Evolutionary conservation across 2,888 invertebrate genomes (phyloP).

Genomic region (Lacanobia wlatinum): DNA sequence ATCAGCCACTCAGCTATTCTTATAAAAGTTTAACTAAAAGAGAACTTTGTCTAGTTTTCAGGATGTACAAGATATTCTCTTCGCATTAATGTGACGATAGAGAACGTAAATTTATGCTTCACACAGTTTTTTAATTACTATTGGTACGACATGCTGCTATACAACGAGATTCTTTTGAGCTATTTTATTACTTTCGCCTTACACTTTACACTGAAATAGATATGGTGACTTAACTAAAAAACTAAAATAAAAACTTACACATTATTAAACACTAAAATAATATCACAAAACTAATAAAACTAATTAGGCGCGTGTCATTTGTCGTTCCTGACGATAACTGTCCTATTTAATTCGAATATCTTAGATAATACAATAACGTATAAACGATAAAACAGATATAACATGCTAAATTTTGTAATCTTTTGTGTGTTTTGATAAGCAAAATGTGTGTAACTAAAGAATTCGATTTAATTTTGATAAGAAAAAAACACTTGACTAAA

Average conservation of each 20-base stretch:
- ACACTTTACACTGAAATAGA: no score
- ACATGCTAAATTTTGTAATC: conserved; percentile 30
- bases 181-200: no score
- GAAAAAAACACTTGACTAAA: neutral
- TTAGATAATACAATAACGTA: conserved; percentile 38
- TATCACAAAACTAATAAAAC: conserved; percentile 16
- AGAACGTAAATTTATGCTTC: no score
- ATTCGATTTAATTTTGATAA: conserved; percentile 4
- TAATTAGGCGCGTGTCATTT: neutral
- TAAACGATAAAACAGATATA: conserved; percentile 36
- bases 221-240: neutral
- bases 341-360: conserved; percentile 34
- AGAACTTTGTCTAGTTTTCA: no score
- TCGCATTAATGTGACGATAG: no score
- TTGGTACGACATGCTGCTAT: no score
- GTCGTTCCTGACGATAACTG: conserved; percentile 24
- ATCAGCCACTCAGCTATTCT: no score
- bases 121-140: no score
- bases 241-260: conserved; percentile 39
- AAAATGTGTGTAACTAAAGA: conserved; percentile 16
- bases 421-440: conserved; percentile 2
- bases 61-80: no score
- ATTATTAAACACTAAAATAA: conserved; percentile 25
- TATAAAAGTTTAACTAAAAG: no score
- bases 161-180: no score